Base-by-base conservation (phyloP, 2,797 vertebrate genomes). In the Smutsia gigantea region DNA sequence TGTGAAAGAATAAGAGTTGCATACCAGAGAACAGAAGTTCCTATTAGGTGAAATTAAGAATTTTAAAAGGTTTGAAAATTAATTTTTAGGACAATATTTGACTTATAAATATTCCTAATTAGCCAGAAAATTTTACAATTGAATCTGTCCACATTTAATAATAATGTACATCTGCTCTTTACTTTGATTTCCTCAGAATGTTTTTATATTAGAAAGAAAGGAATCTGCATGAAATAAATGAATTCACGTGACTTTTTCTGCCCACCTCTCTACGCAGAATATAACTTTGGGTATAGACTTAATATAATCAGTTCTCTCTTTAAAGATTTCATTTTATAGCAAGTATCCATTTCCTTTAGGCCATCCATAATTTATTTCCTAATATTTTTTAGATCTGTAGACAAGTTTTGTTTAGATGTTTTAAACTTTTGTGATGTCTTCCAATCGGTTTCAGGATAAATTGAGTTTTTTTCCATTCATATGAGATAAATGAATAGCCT, bases 61-160 rank as follows among this genome's bases (percentile, higher is more conserved):
- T 92, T 93, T 92, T 14, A 25, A 90, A 77, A 85, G 72, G 14
- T 69, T 91, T 82, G 34, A 51, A 94, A 55, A 90, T 78, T 68
- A 82, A 85, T 84, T 90, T 90, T 94, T 64, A 77, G 93, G 94
- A 78, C 31, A 95, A 23, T 93, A 93, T 92, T 97, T 90, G 37
- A 79, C 66, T 92, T 93, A 25, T 53, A 92, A 93, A 92, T 29
- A 87, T 77, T 96, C 42, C 59, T 92, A 78, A 96, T 90, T 85
- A 95, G 53, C 39, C 69, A 87, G 57, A 91, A 95, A 71, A 85
- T 53, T 94, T 92, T 92, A 12, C 51, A 78, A 46, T 53, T 75
- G 49, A 1, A 19, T 94, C 39, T 78, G 69, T 87, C n/a, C 66
- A 66, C 37, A 94, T 53, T 84, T 72, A 57, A 75, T 92, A 85